These are phyloP conservation scores for Casuarius casuarius DNA, from an alignment of 2,113 vertebrate genomes.

Conservation along the genomic window DNA sequence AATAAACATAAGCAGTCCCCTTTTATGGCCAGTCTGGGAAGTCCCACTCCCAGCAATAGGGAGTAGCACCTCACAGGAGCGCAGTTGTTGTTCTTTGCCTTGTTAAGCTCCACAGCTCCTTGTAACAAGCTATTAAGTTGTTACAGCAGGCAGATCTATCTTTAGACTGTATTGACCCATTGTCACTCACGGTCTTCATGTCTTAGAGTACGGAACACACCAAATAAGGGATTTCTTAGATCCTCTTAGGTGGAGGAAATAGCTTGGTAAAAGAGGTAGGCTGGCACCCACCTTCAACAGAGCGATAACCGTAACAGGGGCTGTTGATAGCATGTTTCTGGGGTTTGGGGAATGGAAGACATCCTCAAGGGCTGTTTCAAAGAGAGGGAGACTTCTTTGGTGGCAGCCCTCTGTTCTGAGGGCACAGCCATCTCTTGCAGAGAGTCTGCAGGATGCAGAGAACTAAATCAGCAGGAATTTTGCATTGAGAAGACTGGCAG, in stretches of 20 bases:
- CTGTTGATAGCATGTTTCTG: background rate
- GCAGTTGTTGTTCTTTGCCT: background rate
- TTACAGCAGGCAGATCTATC: conserved; percentile 40
- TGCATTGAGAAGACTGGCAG: background rate
- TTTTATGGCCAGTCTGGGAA: background rate
- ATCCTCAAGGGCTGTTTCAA: background rate
- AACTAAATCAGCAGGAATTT: background rate
- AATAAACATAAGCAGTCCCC: background rate
- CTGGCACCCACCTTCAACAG: background rate
- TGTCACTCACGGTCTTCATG: background rate
- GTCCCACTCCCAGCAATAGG: background rate
- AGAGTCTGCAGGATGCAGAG: background rate
- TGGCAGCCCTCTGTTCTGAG: background rate
- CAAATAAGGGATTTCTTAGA: conserved; percentile 56
- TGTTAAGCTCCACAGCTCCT: background rate
- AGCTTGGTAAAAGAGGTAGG: background rate
- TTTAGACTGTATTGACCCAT: conserved; percentile 54
- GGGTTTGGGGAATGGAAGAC: background rate
- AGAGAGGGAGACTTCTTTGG: background rate
- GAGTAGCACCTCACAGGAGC: background rate
- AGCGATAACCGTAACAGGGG: background rate
- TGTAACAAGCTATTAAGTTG: conserved; percentile 33
- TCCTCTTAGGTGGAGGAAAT: conserved; percentile 46
- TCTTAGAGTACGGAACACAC: conserved; percentile 1
- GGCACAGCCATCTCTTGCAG: background rate